Evolutionary conservation across 2,888 invertebrate species (phyloP).

Genomic region (Cenopis cana): DNA sequence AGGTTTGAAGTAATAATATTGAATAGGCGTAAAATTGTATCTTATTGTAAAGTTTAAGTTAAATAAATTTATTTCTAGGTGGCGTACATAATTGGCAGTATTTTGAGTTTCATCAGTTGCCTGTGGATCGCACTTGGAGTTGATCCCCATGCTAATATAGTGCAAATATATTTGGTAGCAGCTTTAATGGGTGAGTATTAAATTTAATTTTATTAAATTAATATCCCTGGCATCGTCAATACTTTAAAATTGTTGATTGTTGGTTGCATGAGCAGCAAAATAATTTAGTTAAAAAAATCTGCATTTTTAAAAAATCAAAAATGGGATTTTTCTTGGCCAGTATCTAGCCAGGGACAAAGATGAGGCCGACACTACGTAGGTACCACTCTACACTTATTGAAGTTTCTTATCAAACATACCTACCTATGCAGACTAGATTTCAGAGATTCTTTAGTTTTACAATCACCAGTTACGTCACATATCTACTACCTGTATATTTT

Average conservation of each 20-base stretch:
- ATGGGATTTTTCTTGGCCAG: too few relatives aligned
- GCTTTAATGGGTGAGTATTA: slow-evolving; percentile 80
- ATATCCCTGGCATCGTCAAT: not conserved
- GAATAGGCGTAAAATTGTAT: not conserved
- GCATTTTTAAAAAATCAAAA: too few relatives aligned
- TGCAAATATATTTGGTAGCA: slow-evolving; percentile 85
- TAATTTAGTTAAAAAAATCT: not conserved
- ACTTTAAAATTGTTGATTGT: not conserved
- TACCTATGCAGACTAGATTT: not conserved
- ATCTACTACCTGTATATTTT: too few relatives aligned
- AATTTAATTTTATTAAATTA: not conserved
- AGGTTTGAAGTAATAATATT: too few relatives aligned
- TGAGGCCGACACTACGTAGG: too few relatives aligned
- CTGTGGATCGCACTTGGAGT: slow-evolving; percentile 85
- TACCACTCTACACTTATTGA: not conserved
- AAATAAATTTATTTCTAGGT: slow-evolving; percentile 62
- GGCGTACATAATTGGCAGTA: slow-evolving; percentile 87
- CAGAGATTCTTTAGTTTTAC: too few relatives aligned
- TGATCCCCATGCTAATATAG: slow-evolving; percentile 77
- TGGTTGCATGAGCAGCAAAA: not conserved
- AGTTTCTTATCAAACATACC: not conserved
- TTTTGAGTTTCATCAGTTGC: slow-evolving; percentile 86
- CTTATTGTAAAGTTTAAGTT: not conserved
- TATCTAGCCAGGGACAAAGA: too few relatives aligned
- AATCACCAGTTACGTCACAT: too few relatives aligned